A percentile compares a stretch with the other conserved stretches of the same genome.
phyloP scores from a whole-genome alignment of 2,888 invertebrate genomes.

The Cancer borealis region DNA sequence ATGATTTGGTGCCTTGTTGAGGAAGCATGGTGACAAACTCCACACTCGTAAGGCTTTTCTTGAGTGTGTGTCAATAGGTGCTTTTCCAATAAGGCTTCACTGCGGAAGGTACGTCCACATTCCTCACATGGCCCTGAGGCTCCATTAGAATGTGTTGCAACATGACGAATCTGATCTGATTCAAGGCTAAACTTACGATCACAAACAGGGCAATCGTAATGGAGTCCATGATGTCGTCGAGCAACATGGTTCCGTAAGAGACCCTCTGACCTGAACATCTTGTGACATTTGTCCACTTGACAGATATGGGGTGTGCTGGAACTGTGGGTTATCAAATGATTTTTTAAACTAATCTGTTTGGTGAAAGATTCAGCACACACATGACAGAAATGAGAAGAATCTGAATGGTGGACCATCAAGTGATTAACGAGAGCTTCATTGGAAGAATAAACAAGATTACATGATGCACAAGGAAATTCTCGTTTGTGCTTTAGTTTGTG shows the following conservation, averaged over 20 bases:
- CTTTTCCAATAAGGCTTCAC: constrained; percentile 59
- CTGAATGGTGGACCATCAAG: constrained; percentile 66
- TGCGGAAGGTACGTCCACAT: constrained; percentile 64
- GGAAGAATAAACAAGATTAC: constrained; percentile 66
- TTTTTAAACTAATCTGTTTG: constrained; percentile 66
- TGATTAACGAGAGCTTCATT: constrained; percentile 71
- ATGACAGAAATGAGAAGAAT: constrained; percentile 61
- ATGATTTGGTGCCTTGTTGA: constrained; percentile 42
- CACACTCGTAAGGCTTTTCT: constrained; percentile 73
- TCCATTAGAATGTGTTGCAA: constrained; percentile 57
- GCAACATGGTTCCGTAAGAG: constrained; percentile 66
- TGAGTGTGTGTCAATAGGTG: constrained; percentile 69
- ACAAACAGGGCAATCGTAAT: constrained; percentile 69
- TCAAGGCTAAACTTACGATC: constrained; percentile 69
- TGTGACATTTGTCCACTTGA: constrained; percentile 66
- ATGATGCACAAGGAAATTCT: constrained; percentile 62
- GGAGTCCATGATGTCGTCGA: constrained; percentile 67
- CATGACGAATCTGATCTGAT: constrained; percentile 70
- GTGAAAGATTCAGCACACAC: constrained; percentile 67
- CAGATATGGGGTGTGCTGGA: constrained; percentile 63
- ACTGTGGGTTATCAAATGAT: constrained; percentile 63
- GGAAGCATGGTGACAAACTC: constrained; percentile 61
- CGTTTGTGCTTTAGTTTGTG: constrained; percentile 65
- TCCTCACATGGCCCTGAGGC: constrained; percentile 36
- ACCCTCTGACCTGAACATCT: constrained; percentile 69